Conservation (phyloP, 1,140 invertebrate genomes). For the Physella acuta region DNA sequence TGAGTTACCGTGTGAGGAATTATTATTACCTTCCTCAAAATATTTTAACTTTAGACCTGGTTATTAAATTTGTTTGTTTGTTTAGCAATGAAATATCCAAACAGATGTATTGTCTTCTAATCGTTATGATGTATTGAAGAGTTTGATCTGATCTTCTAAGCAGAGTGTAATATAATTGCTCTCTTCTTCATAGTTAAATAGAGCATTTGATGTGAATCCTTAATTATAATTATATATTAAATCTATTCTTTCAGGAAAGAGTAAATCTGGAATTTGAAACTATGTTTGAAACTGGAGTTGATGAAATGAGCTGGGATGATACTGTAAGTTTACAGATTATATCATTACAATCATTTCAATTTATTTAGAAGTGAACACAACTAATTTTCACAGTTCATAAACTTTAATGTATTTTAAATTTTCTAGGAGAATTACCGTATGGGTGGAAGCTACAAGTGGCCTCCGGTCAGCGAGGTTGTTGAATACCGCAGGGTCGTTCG, state of each 20-base stretch:
- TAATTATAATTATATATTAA: not conserved
- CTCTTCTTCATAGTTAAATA: not conserved
- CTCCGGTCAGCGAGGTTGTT: slow-evolving; percentile 47
- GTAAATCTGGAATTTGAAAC: slow-evolving; percentile 54
- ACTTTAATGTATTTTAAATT: too few relatives aligned
- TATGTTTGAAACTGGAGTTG: slow-evolving; percentile 61
- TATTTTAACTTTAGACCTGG: too few relatives aligned
- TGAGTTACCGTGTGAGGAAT: too few relatives aligned
- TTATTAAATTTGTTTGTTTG: too few relatives aligned
- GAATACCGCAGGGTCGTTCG: slow-evolving; percentile 53
- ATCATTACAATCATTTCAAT: too few relatives aligned
- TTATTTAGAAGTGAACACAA: too few relatives aligned
- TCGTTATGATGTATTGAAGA: too few relatives aligned
- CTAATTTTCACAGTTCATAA: too few relatives aligned
- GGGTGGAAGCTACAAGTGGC: slow-evolving; percentile 58
- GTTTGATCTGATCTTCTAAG: not conserved
- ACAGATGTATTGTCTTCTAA: too few relatives aligned
- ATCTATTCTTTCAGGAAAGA: slow-evolving; percentile 45
- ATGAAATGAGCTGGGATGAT: slow-evolving; percentile 62
- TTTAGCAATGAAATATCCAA: too few relatives aligned
- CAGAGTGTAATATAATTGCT: not conserved
- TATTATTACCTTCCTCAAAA: too few relatives aligned
- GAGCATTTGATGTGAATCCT: not conserved
- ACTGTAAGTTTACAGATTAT: slow-evolving; percentile 48
- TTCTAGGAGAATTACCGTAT: slow-evolving; percentile 56